Base-by-base conservation (phyloP, 2,797 vertebrate species). In the Geotrypetes seraphini region DNA sequence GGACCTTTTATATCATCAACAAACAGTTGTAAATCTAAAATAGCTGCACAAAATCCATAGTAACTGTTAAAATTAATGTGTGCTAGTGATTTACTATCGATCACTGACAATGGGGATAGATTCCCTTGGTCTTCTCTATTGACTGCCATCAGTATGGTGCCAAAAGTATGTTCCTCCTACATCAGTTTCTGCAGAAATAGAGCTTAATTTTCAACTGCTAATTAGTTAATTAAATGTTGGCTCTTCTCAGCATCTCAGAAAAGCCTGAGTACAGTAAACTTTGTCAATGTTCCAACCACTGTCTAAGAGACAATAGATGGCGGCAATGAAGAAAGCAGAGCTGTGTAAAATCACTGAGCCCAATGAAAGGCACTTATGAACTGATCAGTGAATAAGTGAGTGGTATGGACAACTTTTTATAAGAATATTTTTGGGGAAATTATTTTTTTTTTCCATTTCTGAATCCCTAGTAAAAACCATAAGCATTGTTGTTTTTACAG, bases 61-160 rank as follows among this genome's bases (percentile, higher is more conserved):
- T 10, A 12, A 10, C 0, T 1, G 4, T 7, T 30, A 27, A 33
- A 3, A 7, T 1, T 8, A 14, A 22, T 2, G 3, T 20, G 4
- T 2, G 10, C 6, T 2, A 39, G 19, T 3, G 8, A 18, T 1
- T 4, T 1, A 18, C 9, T 11, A n/a, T 7, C 12, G 3, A 1
- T 10, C 11, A 0, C 1, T 4, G 10, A 23, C 10, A 19, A 43
- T 33, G 22, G 31, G 2, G 9, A 12, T 12, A 12, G 12, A 8
- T 24, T 12, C 8, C 9, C 13, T 24, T 24, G 12, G 8, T 3
- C 7, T 25, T 5, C 5, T 7, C 14, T 24, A 9, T 12, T 23
- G 20, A 10, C 4, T 14, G 14, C 31, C 10, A 7, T 12, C n/a
- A n/a, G 8, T 31, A 2, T 3, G 13, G 22, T 14, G 12, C 3